These are phyloP conservation scores for Caenorhabditis sp. DNA, from an alignment of 2,888 invertebrate species.

Conservation along the genomic window DNA sequence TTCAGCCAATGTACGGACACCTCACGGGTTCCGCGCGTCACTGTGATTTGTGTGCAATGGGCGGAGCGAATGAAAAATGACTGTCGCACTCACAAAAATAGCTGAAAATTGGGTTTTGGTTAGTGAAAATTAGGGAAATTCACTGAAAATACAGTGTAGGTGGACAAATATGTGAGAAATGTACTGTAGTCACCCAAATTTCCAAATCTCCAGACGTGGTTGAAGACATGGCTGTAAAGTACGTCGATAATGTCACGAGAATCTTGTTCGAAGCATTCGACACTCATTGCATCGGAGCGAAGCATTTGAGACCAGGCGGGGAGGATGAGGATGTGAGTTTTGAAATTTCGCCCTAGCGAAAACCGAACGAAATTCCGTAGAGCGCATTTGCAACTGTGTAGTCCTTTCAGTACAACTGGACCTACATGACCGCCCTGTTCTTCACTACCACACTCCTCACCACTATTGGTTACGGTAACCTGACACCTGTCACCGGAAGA, in stretches of 20 bases:
- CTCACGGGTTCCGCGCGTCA: conserved; percentile 38
- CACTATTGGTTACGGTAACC: conserved; percentile 83
- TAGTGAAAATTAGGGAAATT: background rate
- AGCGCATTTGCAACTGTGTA: background rate
- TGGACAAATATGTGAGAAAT: no score
- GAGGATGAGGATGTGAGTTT: conserved; percentile 66
- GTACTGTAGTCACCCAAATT: no score
- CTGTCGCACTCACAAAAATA: background rate
- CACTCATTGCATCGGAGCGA: conserved; percentile 81
- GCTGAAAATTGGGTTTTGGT: no score
- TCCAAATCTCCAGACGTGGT: conserved; percentile 58
- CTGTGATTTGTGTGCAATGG: conserved; percentile 9
- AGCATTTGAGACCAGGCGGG: conserved; percentile 74
- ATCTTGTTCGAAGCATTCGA: conserved; percentile 83
- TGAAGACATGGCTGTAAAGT: conserved; percentile 73
- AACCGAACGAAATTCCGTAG: no score
- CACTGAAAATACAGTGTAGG: background rate
- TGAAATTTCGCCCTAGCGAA: no score
- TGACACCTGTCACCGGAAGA: conserved; percentile 82
- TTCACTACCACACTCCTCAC: conserved; percentile 83
- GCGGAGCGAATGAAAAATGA: background rate
- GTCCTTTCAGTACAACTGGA: conserved; percentile 79
- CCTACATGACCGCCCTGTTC: conserved; percentile 81
- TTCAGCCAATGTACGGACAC: conserved; percentile 17
- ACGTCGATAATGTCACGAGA: conserved; percentile 82